Base-by-base conservation (phyloP, 2,113 vertebrate genomes). In the Mesocricetus auratus region DNA sequence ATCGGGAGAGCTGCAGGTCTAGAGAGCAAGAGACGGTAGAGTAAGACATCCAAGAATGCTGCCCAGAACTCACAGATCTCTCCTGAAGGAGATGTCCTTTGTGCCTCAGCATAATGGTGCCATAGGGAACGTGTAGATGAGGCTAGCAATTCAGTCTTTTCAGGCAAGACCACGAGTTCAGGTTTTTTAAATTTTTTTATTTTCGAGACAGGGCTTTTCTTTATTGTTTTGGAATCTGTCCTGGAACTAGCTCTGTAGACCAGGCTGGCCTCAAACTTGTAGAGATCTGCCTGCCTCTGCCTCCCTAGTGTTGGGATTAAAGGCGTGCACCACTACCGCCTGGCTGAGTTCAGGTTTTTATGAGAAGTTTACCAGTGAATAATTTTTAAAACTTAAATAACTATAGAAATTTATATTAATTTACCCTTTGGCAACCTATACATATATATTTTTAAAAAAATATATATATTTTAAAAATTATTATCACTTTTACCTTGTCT, bases 101-200 rank as follows among this genome's bases (percentile, higher is more conserved):
- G 16, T 11, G 64, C 39, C 39, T 86, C 21, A 11, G 19, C 31
- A 64, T 21, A 36, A 7, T 9, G 68, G 3, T 39, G 6, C 16
- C 29, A 0, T 0, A 5, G 0, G 29, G 2, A 26, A 36, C 11
- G 74, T 26, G 69, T 31, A 4, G 10, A 33, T 31, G 22, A 42
- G 2, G 10, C 9, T n/a, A 45, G 21, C 7, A 8, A 4, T 17
- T 13, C 13, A 68, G 10, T 22, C 24, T 74, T 93, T 86, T 69
- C 21, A 71, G 60, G 24, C n/a, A 17, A 12, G 39, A 22, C 15
- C 47, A 64, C 22, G 4, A 56, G 74, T 86, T 31, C 21, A 74
- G 36, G 56, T 82, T 39, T 82, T 47, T n/a, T n/a, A n/a, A n/a
- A n/a, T n/a, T n/a, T n/a, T n/a, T n/a, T n/a, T n/a, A n/a, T n/a